Conservation (phyloP, 2,888 invertebrate genomes). For the Entomobrya proxima region DNA sequence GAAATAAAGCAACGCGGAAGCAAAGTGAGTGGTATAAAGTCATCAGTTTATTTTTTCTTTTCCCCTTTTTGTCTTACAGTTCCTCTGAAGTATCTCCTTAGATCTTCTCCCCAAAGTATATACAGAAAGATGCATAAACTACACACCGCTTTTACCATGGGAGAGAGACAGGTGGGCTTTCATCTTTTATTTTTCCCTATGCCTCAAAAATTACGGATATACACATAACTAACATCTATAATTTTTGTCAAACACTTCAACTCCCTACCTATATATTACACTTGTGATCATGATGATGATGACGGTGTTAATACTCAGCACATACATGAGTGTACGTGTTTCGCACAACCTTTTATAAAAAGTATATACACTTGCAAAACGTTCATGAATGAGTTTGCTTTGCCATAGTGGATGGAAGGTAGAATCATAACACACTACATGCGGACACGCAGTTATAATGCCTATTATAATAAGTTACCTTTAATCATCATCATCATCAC, state of each 20-base stretch:
- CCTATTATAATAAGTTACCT: conserved; percentile 64
- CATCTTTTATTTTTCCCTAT: neutral
- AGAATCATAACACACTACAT: neutral
- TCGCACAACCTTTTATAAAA: too few species aligned
- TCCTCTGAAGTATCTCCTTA: neutral
- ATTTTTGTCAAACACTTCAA: conserved; percentile 10
- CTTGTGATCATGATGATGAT: too few species aligned
- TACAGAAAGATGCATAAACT: neutral
- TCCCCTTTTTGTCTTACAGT: neutral
- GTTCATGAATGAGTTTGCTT: too few species aligned
- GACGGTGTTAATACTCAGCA: too few species aligned
- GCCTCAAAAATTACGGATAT: neutral
- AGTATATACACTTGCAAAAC: too few species aligned
- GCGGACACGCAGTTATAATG: neutral
- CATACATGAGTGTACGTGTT: too few species aligned
- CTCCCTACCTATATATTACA: neutral
- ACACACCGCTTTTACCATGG: conserved; percentile 21
- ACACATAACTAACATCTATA: conserved; percentile 17
- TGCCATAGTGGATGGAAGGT: too few species aligned
- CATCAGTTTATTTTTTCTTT: neutral
- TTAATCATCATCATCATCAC: conserved; percentile 63
- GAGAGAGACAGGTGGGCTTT: conserved; percentile 64
- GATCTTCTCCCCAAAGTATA: neutral
- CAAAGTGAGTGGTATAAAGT: conserved; percentile 6
- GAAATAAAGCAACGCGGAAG: conserved; percentile 9